Evolutionary conservation across 2,888 invertebrate species (phyloP), one percentile per base, ranked within the genome.

Genomic region (Troilus luridus): DNA sequence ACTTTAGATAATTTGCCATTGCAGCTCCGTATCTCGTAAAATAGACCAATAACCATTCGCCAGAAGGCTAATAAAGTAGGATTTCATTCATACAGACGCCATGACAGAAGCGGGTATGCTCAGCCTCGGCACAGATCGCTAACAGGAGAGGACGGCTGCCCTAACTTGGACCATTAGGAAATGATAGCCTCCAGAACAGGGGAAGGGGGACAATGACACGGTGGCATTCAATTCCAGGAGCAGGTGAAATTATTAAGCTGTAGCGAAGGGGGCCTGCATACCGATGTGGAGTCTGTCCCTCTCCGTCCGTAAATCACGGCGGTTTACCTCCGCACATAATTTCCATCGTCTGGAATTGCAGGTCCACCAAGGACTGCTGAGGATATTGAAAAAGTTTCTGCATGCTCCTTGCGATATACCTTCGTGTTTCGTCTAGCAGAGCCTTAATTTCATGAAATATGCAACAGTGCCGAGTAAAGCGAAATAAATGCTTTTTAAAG

Each of bases 191-290:
- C 14, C 7, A 41, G 41, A 41, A 9, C 17, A 19, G 41, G 7
- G 27, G 17, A 19, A 8, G 7, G 41, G 41, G 72, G 17, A 77
- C 72, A 77, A 77, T 77, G 72, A 27, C 41, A 17, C 27, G 8
- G 41, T 17, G 72, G 72, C 72, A 77, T 77, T 77, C 72, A 77
- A 77, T 77, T 77, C 72, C 72, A 77, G 72, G 7, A 77, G 27
- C 72, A 77, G 72, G 72, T 77, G 72, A 77, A 77, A 77, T 77
- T 77, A 77, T 77, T 77, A 77, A 77, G 72, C 72, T 77, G 72
- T 27, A 77, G 72, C 41, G 72, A 77, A 77, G 72, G 72, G 72
- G 41, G 7, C 72, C 72, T 77, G 72, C 72, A 77, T 77, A 77
- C 72, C 72, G 72, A 77, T 77, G 72, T 41, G 72, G 72, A 41